phyloP scores from a whole-genome alignment of 2,888 invertebrate species.

The Torymus aiolomorphi region DNA sequence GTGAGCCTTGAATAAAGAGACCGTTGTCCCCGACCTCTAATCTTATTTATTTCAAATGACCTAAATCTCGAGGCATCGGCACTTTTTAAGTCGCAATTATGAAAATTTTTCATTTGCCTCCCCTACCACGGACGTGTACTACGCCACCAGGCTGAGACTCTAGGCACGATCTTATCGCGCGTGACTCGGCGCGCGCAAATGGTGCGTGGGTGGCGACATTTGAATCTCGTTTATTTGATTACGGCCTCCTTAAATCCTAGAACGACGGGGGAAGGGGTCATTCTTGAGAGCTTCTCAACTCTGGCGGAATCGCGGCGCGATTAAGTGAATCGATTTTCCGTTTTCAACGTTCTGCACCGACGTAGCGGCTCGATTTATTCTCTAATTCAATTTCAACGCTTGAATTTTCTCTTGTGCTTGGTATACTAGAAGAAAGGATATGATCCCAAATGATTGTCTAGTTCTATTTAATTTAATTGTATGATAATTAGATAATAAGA shows the following conservation, averaged over 20 bases:
- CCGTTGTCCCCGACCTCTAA: not conserved
- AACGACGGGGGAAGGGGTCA: not conserved
- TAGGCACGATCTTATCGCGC: constrained; percentile 50
- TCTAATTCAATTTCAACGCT: not conserved
- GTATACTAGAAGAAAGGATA: no score
- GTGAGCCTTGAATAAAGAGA: no score
- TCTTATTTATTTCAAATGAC: constrained; percentile 32
- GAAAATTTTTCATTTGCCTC: constrained; percentile 34
- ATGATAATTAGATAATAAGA: no score
- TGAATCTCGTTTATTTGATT: constrained; percentile 69
- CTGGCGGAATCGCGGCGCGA: constrained; percentile 51
- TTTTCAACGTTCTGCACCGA: not conserved
- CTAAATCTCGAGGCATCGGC: constrained; percentile 54
- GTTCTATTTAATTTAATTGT: no score
- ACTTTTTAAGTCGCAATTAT: constrained; percentile 54
- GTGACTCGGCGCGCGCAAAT: constrained; percentile 58
- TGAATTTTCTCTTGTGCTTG: no score
- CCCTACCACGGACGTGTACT: constrained; percentile 21
- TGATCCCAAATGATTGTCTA: no score
- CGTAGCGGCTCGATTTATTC: not conserved
- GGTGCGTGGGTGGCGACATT: constrained; percentile 59
- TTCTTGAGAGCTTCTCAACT: constrained; percentile 19
- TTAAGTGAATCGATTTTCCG: constrained; percentile 14
- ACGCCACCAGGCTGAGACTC: not conserved
- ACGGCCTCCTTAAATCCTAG: constrained; percentile 62